Percentiles rank a stretch among this genome's conserved stretches.
These are phyloP conservation scores for Pediacus dermestoides DNA, from an alignment of 2,888 invertebrate species.

Conservation along the genomic window DNA sequence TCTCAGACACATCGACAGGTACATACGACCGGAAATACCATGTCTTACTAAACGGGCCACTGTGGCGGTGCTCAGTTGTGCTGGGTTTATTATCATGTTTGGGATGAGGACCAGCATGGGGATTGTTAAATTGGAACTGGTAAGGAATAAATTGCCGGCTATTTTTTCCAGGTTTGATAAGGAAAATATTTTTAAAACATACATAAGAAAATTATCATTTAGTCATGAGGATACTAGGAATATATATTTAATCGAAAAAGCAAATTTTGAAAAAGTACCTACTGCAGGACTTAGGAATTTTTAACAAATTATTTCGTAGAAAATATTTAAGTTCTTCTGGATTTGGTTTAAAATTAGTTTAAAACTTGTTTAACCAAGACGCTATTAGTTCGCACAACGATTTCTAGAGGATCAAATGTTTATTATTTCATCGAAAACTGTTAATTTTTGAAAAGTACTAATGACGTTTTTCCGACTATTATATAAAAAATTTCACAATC, in stretches of 20 bases:
- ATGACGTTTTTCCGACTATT: too few relatives aligned
- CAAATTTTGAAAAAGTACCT: too few relatives aligned
- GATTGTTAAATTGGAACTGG: slow-evolving; percentile 78
- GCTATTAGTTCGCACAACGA: too few relatives aligned
- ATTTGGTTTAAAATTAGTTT: slow-evolving; percentile 4
- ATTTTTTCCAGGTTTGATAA: slow-evolving; percentile 35
- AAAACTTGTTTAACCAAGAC: slow-evolving; percentile 2
- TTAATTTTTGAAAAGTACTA: too few relatives aligned
- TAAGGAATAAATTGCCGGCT: slow-evolving; percentile 12
- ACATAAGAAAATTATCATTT: slow-evolving; percentile 5
- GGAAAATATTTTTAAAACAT: slow-evolving; percentile 50
- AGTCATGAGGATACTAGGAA: too few relatives aligned
- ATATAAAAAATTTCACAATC: too few relatives aligned
- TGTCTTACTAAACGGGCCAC: slow-evolving; percentile 85
- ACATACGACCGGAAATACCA: slow-evolving; percentile 81
- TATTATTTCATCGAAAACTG: too few relatives aligned
- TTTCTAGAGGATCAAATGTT: too few relatives aligned
- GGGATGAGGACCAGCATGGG: slow-evolving; percentile 99
- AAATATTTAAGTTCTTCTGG: too few relatives aligned
- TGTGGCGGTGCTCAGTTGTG: slow-evolving; percentile 78
- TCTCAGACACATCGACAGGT: slow-evolving; percentile 75
- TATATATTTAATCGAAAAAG: too few relatives aligned
- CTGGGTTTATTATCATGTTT: slow-evolving; percentile 91
- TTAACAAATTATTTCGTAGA: too few relatives aligned
- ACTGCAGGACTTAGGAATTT: too few relatives aligned